phyloP scores from a whole-genome alignment of 2,113 vertebrate genomes.

The Bubo bubo region DNA sequence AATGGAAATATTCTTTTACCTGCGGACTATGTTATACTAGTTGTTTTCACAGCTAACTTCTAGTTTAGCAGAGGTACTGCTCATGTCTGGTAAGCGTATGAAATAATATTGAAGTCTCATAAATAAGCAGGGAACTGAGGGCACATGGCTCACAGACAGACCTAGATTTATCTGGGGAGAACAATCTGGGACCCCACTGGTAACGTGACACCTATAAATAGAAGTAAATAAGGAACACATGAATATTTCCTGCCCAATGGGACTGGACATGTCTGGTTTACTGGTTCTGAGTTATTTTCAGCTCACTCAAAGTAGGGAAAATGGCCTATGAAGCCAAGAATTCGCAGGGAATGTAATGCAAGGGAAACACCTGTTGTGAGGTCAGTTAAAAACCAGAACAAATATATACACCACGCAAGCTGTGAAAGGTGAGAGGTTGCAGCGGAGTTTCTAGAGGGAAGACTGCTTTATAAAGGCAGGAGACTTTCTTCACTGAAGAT shows the following conservation, averaged over 20 bases:
- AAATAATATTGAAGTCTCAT: background rate
- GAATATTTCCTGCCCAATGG: background rate
- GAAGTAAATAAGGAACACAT: background rate
- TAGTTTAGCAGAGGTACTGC: background rate
- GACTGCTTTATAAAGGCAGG: background rate
- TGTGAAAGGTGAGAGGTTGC: background rate
- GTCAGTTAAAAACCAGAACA: background rate
- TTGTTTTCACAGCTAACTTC: background rate
- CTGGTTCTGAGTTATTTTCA: background rate
- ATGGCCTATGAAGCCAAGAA: background rate
- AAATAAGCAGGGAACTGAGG: background rate
- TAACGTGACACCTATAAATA: background rate
- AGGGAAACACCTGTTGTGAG: conserved; percentile 59
- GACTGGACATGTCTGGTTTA: background rate
- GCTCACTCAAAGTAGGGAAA: background rate
- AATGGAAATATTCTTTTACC: conserved; percentile 10
- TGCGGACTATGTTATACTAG: background rate
- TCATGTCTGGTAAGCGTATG: background rate
- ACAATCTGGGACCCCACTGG: background rate
- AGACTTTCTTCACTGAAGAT: background rate
- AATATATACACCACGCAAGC: background rate
- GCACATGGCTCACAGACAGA: background rate
- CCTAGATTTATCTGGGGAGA: background rate
- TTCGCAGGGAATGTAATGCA: background rate
- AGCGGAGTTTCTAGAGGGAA: background rate